Evolutionary conservation across 2,797 vertebrate genomes (phyloP), one percentile per base, ranked within the genome.

Genomic region (Iguana delicatissima): DNA sequence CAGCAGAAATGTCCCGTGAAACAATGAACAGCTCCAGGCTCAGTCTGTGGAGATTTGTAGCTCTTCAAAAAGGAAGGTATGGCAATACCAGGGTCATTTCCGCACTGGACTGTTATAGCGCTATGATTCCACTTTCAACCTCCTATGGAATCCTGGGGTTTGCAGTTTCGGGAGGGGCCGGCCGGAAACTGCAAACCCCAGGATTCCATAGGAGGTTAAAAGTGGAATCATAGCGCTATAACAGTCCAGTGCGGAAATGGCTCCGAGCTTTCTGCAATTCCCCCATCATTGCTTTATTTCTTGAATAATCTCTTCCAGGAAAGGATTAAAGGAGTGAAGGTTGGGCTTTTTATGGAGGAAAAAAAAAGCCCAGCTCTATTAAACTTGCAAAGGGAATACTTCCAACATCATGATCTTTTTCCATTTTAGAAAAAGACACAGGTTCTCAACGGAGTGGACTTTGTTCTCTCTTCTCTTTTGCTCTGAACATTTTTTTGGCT

Each of bases 201-300:
- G 42, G 42, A 46, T 46, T 46, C 42, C 42, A 46, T 46, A 46
- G 42, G 42, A 46, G 3, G 42, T 46, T 46, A 0, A 3, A 46
- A 46, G 4, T 46, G 42, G 42, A 46, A 46, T 46, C 42, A 46
- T 46, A 46, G 42, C 42, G 4, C 42, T 46, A 46, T 46, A 46
- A 46, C 2, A 46, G 42, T 46, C 42, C 4, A 46, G 42, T 46
- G 42, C 42, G 42, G 42, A 46, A 46, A 46, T 46, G 42, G 42
- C 42, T 46, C 0, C 1, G 32, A 0, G 0, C 0, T n/a, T 4
- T 55, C 52, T 1, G 6, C 81, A 46, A 24, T 20, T 52, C 67
- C 8, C 52, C n/a, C 52, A 72, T 32, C 0, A 1, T 20, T 16
- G 8, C 6, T 85, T 26, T 9, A 0, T 26, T 22, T 77, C 62